Evolutionary conservation across 2,888 invertebrate genomes (phyloP).

Genomic region (Mamestra brassicae): DNA sequence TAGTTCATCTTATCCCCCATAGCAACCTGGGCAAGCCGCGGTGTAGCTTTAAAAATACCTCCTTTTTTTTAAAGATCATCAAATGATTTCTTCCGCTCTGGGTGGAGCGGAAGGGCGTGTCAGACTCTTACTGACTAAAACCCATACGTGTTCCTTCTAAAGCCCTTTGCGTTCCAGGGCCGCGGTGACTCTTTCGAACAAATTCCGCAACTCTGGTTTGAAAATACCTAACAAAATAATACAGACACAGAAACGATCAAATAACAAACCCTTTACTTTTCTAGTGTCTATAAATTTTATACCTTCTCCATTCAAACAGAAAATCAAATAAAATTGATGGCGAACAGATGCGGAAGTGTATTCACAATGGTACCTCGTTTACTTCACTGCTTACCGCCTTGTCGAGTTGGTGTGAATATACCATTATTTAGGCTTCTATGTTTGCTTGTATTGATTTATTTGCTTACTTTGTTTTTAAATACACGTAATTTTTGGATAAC

Average conservation of each 20-base stretch:
- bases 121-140: too few species aligned
- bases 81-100: too few species aligned
- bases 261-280: not conserved
- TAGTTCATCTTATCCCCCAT: too few species aligned
- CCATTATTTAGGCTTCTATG: conserved; percentile 12
- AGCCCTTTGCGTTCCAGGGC: too few species aligned
- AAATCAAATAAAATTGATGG: conserved; percentile 51
- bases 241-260: not conserved
- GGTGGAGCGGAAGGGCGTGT: too few species aligned
- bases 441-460: not conserved
- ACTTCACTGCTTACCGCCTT: conserved; percentile 39
- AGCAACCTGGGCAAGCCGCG: too few species aligned
- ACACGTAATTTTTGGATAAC: too few species aligned
- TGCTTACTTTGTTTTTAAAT: not conserved
- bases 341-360: conserved; percentile 38
- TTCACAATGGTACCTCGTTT: conserved; percentile 51
- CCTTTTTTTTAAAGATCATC: too few species aligned
- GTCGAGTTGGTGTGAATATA: conserved; percentile 40
- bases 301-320: conserved; percentile 31
- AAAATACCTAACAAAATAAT: not conserved
- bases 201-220: too few species aligned
- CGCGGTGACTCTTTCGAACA: too few species aligned
- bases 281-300: conserved; percentile 37
- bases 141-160: too few species aligned
- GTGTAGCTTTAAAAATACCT: not conserved